Conservation (phyloP, 2,797 vertebrate genomes). For the Peromyscus attwateri region DNA sequence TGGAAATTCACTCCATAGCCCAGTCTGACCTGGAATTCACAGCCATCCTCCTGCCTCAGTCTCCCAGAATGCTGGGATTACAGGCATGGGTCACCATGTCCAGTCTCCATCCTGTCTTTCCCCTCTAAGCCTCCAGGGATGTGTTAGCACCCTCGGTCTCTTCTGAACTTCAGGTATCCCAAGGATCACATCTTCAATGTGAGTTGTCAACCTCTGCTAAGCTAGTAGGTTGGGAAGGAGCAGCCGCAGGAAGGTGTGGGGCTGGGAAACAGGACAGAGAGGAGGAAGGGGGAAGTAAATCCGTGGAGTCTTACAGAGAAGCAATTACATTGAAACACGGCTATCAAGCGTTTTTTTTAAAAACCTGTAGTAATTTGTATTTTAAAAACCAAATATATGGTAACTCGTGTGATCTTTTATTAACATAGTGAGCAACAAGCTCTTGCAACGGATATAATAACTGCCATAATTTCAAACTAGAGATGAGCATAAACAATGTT, state of each 20-base stretch:
- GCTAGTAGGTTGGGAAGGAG: not conserved
- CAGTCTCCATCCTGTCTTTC: rapidly evolving
- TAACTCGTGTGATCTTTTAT: constrained; percentile 57
- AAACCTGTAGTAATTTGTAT: constrained; percentile 53
- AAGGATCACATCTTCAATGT: rapidly evolving
- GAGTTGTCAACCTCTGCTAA: rapidly evolving
- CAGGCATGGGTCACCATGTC: not conserved
- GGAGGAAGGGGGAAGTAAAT: not conserved
- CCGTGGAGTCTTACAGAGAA: not conserved
- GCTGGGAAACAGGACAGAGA: not conserved
- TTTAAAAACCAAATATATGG: not conserved
- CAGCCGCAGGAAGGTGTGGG: not conserved
- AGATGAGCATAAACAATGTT: constrained; percentile 3
- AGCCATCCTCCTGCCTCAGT: not conserved
- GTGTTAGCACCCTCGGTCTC: not conserved
- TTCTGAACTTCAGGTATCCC: not conserved
- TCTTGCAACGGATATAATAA: constrained; percentile 33
- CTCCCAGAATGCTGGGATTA: not conserved
- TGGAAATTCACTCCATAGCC: not conserved
- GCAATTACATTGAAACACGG: not conserved
- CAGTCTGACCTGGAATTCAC: not conserved
- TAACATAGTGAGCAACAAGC: constrained; percentile 46
- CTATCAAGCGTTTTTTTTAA: constrained; percentile 13
- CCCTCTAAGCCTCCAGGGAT: not conserved
- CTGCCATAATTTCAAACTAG: constrained; percentile 40